Evolutionary conservation across 2,113 vertebrate species (phyloP), one percentile per base, ranked within the genome.

Genomic region (Antechinus flavipes): DNA sequence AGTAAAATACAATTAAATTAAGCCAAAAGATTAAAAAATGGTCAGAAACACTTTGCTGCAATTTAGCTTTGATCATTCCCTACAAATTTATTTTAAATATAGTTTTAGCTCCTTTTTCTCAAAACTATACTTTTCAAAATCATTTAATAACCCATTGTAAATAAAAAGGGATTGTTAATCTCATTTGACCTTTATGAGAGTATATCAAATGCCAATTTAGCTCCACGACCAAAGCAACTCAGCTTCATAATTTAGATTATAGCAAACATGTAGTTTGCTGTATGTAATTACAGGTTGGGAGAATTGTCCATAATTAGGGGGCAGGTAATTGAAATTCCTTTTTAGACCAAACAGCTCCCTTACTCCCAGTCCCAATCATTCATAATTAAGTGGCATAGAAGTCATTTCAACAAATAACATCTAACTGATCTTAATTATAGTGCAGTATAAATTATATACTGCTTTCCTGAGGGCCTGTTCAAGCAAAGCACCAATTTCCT

Each of bases 391-490:
- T 35, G 84, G 52, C 16, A 50, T 30, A 94, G 91, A 97, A 98
- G n/a, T n/a, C 68, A 54, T 95, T 97, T 97, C 93, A 96, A 97
- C 94, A 94, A 97, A 97, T 76, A 96, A 84, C 95, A 42, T 97
- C 97, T 93, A 96, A 93, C 25, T 94, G 58, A 68, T 93, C 53
- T 93, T 55, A 96, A 35, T 95, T 97, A 90, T 89, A 94, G 58
- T 92, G 30, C 52, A 95, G 92, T 89, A 3, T n/a, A 76, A 96
- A 68, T 92, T 97, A 49, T 98, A 76, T 95, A 91, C 55, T 94
- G 27, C n/a, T 97, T 96, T 92, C 56, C 46, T 98, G 76, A 95
- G 90, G 96, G 93, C 56, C 23, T 96, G 93, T 52, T 95, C 55
- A 95, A 91, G n/a, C 55, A 96, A 96, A 97, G 91, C 94, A 94